A percentile compares a stretch with the other conserved stretches of the same genome.
These are phyloP conservation scores for Palythoa caribaeorum DNA, from an alignment of 92 coral and sea anemone species.

Conservation along the genomic window DNA sequence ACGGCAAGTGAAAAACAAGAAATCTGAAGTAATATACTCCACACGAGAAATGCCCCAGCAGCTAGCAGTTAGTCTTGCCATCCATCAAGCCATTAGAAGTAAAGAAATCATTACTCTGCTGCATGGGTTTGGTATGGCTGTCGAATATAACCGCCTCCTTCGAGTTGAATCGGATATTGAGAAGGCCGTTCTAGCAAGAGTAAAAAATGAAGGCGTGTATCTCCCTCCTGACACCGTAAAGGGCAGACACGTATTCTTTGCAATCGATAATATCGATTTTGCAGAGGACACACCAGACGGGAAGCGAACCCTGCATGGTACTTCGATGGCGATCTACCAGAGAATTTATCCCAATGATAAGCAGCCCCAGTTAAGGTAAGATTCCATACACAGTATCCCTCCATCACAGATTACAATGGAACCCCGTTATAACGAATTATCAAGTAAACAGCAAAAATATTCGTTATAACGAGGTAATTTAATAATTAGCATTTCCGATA, in stretches of 20 bases:
- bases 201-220: constrained; percentile 54
- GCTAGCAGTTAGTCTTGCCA: constrained; percentile 60
- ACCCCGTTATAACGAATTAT: background rate
- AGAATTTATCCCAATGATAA: constrained; percentile 50
- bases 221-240: constrained; percentile 60
- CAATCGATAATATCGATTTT: constrained; percentile 56
- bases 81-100: constrained; percentile 63
- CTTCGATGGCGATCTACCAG: constrained; percentile 73
- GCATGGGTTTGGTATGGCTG: constrained; percentile 65
- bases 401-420: background rate
- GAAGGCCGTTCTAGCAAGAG: constrained; percentile 44
- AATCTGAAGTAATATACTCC: constrained; percentile 25
- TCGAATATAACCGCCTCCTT: constrained; percentile 45
- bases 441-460: no score
- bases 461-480: no score
- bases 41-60: background rate
- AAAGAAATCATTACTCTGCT: constrained; percentile 62
- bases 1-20: constrained; percentile 52
- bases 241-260: constrained; percentile 39
- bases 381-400: constrained; percentile 32
- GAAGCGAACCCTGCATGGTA: constrained; percentile 58
- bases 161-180: constrained; percentile 53
- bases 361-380: constrained; percentile 20
- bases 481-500: no score
- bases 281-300: constrained; percentile 70